These are phyloP conservation scores for Chiridota heheva DNA, from an alignment of 35 echinoderm and acorn worm species.

Conservation along the genomic window DNA sequence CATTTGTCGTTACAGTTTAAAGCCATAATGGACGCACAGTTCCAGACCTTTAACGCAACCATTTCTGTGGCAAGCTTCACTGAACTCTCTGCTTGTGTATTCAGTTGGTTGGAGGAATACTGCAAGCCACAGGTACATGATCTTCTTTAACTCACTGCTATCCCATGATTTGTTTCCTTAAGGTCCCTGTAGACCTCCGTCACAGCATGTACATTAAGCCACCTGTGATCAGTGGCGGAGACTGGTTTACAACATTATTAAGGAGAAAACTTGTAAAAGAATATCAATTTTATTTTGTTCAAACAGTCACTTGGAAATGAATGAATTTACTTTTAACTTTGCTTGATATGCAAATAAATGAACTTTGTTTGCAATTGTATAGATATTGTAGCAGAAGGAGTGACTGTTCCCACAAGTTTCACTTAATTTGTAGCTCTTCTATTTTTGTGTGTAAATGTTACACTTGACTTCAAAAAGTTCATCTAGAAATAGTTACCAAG, in stretches of 20 bases:
- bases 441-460: too few relatives aligned
- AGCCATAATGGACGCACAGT: constrained; percentile 96
- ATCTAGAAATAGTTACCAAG: too few relatives aligned
- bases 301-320: background rate
- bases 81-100: constrained; percentile 89
- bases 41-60: constrained; percentile 88
- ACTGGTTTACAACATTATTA: background rate
- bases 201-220: too few relatives aligned
- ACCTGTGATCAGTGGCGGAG: background rate
- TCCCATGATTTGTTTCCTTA: background rate
- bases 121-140: constrained; percentile 89
- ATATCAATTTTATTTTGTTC: background rate
- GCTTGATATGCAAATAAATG: too few relatives aligned
- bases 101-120: constrained; percentile 93
- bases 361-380: too few relatives aligned
- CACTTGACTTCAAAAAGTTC: too few relatives aligned
- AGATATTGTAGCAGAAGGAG: too few relatives aligned
- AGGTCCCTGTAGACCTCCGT: background rate
- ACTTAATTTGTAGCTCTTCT: too few relatives aligned
- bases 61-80: constrained; percentile 96
- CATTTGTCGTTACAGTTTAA: constrained; percentile 70
- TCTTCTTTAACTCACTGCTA: background rate
- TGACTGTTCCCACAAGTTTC: too few relatives aligned
- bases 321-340: background rate
- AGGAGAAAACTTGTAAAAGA: background rate